These are phyloP conservation scores for Leuciscus waleckii DNA, from an alignment of 2,797 vertebrate species.

Conservation along the genomic window DNA sequence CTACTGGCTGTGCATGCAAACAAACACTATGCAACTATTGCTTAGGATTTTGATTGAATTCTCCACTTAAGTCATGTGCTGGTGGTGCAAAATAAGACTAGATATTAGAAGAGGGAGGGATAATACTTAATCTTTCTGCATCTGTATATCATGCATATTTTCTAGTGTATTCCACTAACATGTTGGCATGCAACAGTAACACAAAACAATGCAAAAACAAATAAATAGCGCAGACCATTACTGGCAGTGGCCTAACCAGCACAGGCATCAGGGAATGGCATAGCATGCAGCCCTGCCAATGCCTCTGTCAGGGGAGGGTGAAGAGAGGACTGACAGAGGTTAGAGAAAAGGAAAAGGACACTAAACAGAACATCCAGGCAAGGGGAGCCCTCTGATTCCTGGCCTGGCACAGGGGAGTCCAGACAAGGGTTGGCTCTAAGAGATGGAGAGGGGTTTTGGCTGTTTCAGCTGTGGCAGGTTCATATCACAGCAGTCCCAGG, in stretches of 20 bases:
- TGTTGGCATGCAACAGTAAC: not conserved
- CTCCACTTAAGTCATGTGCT: not conserved
- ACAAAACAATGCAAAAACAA: slow-evolving; percentile 33
- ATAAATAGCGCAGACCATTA: slow-evolving; percentile 46
- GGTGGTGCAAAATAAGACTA: not conserved
- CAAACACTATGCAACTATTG: not conserved
- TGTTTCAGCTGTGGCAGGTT: slow-evolving; percentile 36
- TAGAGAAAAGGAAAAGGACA: slow-evolving; percentile 46
- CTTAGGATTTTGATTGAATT: not conserved
- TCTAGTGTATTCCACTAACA: not conserved
- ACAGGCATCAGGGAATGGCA: slow-evolving; percentile 26
- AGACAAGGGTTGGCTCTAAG: slow-evolving; percentile 47
- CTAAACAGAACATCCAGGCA: slow-evolving; percentile 52
- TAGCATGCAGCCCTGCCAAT: slow-evolving; percentile 43
- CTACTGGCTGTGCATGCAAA: not conserved
- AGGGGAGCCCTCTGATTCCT: slow-evolving; percentile 50
- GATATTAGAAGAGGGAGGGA: not conserved
- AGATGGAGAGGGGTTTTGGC: slow-evolving; percentile 20
- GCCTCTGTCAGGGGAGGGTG: slow-evolving; percentile 52
- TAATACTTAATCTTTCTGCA: not conserved
- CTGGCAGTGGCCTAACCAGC: slow-evolving; percentile 32
- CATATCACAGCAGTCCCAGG: slow-evolving; percentile 60
- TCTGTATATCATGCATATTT: slow-evolving; percentile 10
- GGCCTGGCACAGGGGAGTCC: slow-evolving; percentile 40
- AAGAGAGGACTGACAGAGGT: slow-evolving; percentile 49